Percentiles rank a stretch among this genome's conserved stretches.
These are phyloP conservation scores for Colistium nudipinnis DNA, from an alignment of 2,113 vertebrate species.

Conservation along the genomic window DNA sequence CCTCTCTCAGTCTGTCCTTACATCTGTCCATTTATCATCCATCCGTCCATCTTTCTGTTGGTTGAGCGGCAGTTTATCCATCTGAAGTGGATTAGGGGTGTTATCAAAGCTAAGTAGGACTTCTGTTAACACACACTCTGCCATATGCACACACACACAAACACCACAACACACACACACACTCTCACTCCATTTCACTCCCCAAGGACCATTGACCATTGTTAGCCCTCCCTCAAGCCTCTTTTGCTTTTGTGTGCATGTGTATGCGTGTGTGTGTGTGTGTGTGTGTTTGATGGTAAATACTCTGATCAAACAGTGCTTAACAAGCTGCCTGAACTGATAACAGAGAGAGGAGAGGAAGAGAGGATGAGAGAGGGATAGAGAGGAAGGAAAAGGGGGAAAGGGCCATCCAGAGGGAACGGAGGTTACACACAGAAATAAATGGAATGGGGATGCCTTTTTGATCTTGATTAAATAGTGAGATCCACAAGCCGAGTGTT, in stretches of 20 bases:
- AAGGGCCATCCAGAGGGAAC: conserved; percentile 28
- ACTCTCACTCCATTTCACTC: conserved; percentile 68
- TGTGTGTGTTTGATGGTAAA: conserved; percentile 76
- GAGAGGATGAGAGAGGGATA: conserved; percentile 62
- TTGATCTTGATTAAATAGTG: conserved; percentile 35
- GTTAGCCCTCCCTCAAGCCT: conserved; percentile 74
- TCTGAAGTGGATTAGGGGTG: conserved; percentile 78
- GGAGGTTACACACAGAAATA: conserved; percentile 36
- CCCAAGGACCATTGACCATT: conserved; percentile 76
- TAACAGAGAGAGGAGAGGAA: conserved; percentile 75
- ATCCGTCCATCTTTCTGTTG: conserved; percentile 48
- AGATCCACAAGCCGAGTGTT: background rate
- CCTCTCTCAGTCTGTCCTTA: conserved; percentile 34
- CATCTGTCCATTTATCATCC: conserved; percentile 57
- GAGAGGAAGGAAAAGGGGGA: conserved; percentile 70
- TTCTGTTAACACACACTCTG: conserved; percentile 59
- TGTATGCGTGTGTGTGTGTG: conserved; percentile 39
- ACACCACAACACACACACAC: conserved; percentile 4
- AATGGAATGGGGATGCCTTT: conserved; percentile 22
- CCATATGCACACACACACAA: conserved; percentile 10
- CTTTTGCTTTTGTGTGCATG: conserved; percentile 53
- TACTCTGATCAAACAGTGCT: conserved; percentile 85
- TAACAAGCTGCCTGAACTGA: conserved; percentile 84
- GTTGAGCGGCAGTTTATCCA: conserved; percentile 64
- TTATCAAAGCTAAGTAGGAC: conserved; percentile 75